phyloP scores from a whole-genome alignment of 2,113 vertebrate species.

The Rhodinocichla rosea region DNA sequence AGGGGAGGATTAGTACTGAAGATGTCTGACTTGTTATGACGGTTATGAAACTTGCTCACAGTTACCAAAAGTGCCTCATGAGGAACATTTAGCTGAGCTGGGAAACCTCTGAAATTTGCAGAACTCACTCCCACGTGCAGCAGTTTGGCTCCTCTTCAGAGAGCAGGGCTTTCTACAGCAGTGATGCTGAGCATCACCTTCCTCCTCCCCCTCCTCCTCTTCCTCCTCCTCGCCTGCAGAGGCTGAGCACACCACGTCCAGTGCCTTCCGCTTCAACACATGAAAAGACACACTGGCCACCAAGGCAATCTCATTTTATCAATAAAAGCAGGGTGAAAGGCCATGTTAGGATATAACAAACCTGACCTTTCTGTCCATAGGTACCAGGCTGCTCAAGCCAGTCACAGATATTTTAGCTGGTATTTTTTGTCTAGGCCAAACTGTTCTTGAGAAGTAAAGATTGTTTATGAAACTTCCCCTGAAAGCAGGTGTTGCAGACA shows the following conservation, averaged over 20 bases:
- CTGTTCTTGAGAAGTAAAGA: slow-evolving; percentile 34
- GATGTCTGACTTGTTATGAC: background rate
- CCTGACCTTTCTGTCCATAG: slow-evolving; percentile 18
- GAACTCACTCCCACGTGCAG: background rate
- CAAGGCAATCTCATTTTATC: background rate
- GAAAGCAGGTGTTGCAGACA: slow-evolving; percentile 64
- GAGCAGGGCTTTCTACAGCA: background rate
- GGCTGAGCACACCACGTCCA: background rate
- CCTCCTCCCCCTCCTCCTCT: background rate
- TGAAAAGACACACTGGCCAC: background rate
- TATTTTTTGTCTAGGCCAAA: background rate
- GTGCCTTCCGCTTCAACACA: background rate
- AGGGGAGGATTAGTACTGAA: background rate
- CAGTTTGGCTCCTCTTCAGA: background rate
- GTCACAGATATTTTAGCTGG: slow-evolving; percentile 2
- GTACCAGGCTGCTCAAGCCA: slow-evolving; percentile 36
- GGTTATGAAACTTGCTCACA: background rate
- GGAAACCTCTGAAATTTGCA: background rate
- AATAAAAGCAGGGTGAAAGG: slow-evolving; percentile 26
- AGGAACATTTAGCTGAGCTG: background rate
- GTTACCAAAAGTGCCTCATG: background rate
- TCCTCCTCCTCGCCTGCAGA: background rate
- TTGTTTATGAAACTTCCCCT: slow-evolving; percentile 52
- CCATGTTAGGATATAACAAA: slow-evolving; percentile 12
- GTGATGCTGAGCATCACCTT: background rate